Evolutionary conservation across 2,797 vertebrate genomes (phyloP).

Genomic region (Babyrousa celebensis): DNA sequence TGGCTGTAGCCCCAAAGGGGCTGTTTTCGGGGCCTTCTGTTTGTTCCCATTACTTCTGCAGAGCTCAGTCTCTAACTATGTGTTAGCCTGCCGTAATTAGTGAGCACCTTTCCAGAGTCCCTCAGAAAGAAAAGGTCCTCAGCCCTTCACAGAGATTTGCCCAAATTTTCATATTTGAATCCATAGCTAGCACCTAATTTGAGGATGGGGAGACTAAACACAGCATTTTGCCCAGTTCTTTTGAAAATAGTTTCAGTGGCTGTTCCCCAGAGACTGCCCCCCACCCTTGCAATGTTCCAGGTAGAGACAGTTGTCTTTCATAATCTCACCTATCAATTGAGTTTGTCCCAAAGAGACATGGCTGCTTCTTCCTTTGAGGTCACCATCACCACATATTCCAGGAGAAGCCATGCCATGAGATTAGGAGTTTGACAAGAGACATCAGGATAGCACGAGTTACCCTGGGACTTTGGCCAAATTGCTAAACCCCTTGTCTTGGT

Average conservation of each 20-base stretch:
- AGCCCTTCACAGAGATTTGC: not conserved
- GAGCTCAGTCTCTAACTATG: not conserved
- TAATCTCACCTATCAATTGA: not conserved
- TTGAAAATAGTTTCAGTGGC: not conserved
- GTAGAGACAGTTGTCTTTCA: not conserved
- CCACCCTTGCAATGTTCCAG: not conserved
- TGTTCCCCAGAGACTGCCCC: not conserved
- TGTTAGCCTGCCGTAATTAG: not conserved
- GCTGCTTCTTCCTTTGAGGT: not conserved
- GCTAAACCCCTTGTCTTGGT: not conserved
- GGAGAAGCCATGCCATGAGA: not conserved
- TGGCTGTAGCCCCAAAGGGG: not conserved
- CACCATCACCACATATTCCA: not conserved
- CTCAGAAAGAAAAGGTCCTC: not conserved
- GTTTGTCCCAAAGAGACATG: not conserved
- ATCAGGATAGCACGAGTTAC: not conserved
- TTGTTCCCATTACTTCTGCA: not conserved
- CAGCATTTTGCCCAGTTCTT: not conserved
- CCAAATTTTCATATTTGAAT: not conserved
- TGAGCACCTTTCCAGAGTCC: not conserved
- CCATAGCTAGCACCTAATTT: not conserved
- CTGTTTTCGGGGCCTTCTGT: not conserved
- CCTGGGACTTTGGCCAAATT: slow-evolving; percentile 12
- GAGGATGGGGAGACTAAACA: not conserved
- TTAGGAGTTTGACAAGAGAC: not conserved